Conservation (phyloP, 1,140 invertebrate species). For the Tyrophagus putrescentiae region DNA sequence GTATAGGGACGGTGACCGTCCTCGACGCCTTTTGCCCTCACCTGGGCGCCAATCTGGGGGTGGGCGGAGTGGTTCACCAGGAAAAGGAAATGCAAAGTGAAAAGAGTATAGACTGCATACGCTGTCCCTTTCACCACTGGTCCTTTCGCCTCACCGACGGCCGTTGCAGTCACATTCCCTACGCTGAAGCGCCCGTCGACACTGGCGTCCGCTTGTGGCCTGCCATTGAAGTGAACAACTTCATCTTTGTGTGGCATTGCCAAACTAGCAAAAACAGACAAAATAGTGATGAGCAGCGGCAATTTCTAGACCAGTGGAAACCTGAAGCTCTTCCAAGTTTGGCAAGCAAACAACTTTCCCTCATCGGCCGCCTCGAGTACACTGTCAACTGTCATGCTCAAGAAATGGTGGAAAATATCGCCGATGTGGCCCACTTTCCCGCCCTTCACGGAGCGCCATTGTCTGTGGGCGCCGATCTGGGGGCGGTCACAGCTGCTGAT, state of each 20-base stretch:
- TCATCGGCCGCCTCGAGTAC: slow-evolving; percentile 54
- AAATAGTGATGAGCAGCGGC: too few species aligned
- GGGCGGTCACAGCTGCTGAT: too few species aligned
- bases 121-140: slow-evolving; percentile 81
- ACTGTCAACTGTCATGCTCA: slow-evolving; percentile 44
- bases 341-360: slow-evolving; percentile 43
- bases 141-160: slow-evolving; percentile 55
- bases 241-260: slow-evolving; percentile 69
- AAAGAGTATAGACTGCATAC: slow-evolving; percentile 46
- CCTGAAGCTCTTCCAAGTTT: slow-evolving; percentile 43
- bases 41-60: slow-evolving; percentile 64
- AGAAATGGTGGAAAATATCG: slow-evolving; percentile 54
- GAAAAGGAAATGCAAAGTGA: too few species aligned
- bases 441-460: slow-evolving; percentile 51
- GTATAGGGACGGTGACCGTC: slow-evolving; percentile 44
- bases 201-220: slow-evolving; percentile 45
- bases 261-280: slow-evolving; percentile 55
- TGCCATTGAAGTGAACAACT: slow-evolving; percentile 49
- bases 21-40: slow-evolving; percentile 77
- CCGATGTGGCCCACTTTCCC: slow-evolving; percentile 61
- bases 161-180: slow-evolving; percentile 52
- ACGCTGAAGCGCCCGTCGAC: slow-evolving; percentile 30
- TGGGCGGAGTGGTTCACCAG: slow-evolving; percentile 54
- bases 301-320: too few species aligned
- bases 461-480: too few species aligned